These are phyloP conservation scores for Eriosoma lanigerum DNA, from an alignment of 1,140 invertebrate genomes.

Conservation along the genomic window DNA sequence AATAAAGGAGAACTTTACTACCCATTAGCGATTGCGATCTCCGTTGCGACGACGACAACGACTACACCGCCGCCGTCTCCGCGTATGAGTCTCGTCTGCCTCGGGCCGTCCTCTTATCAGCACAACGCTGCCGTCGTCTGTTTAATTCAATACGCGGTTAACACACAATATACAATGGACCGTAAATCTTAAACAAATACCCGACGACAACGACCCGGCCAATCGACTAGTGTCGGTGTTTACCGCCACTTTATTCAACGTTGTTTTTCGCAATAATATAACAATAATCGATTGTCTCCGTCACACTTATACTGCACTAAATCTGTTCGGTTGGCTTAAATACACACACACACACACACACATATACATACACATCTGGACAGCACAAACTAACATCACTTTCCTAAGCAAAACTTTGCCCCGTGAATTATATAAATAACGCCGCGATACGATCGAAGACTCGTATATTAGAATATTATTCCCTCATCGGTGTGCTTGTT, in stretches of 20 bases:
- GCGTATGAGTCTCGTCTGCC: conserved; percentile 6
- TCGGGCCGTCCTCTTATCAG: conserved; percentile 31
- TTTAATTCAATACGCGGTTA: conserved; percentile 24
- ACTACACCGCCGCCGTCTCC: background rate
- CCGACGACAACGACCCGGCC: conserved; percentile 17
- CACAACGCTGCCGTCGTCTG: background rate
- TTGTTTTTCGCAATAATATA: conserved; percentile 1
- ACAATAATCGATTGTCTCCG: conserved; percentile 16
- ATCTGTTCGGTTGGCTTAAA: conserved; percentile 2
- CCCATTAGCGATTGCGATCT: conserved; percentile 49
- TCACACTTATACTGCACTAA: background rate
- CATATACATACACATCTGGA: background rate
- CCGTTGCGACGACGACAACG: background rate
- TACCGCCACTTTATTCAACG: background rate
- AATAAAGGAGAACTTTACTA: conserved; percentile 51
- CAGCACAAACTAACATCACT: conserved; percentile 9
- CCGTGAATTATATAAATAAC: background rate
- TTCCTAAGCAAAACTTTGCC: background rate
- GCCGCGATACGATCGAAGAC: background rate
- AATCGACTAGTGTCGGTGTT: background rate
- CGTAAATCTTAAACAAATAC: conserved; percentile 48
- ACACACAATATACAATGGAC: conserved; percentile 43
- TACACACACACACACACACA: background rate
- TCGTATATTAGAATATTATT: background rate
- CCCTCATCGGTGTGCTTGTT: background rate